Evolutionary conservation across 2,888 invertebrate species (phyloP).

Genomic region (Aphodius granarius): DNA sequence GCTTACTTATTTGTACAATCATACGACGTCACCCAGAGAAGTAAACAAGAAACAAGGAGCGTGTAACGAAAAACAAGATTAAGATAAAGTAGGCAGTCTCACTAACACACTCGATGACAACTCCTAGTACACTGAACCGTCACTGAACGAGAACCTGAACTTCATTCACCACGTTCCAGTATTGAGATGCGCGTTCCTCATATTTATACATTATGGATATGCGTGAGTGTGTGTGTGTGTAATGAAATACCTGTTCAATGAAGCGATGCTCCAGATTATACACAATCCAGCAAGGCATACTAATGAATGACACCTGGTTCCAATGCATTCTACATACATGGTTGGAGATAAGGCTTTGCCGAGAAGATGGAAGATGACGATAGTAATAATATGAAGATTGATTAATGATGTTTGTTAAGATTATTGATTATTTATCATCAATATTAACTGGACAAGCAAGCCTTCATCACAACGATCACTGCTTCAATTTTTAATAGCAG

Average conservation of each 20-base stretch:
- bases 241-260: too few species aligned
- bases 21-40: neutral
- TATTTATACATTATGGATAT: neutral
- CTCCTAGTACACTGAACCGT: neutral
- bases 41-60: neutral
- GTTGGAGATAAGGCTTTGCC: too few species aligned
- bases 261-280: neutral
- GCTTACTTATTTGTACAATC: neutral
- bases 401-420: too few species aligned
- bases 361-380: too few species aligned
- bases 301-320: too few species aligned
- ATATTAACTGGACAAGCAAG: too few species aligned
- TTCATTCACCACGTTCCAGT: neutral
- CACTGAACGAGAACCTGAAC: neutral
- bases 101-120: neutral
- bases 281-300: neutral
- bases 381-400: too few species aligned
- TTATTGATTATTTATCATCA: too few species aligned
- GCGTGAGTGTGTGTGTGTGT: neutral
- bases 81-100: neutral
- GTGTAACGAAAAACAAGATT: neutral
- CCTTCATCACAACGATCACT: too few species aligned
- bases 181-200: neutral
- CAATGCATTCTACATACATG: too few species aligned
- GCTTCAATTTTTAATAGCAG: too few species aligned